These are phyloP conservation scores for Cyphomyrmex costatus DNA, from an alignment of 1,140 invertebrate genomes.

Conservation along the genomic window DNA sequence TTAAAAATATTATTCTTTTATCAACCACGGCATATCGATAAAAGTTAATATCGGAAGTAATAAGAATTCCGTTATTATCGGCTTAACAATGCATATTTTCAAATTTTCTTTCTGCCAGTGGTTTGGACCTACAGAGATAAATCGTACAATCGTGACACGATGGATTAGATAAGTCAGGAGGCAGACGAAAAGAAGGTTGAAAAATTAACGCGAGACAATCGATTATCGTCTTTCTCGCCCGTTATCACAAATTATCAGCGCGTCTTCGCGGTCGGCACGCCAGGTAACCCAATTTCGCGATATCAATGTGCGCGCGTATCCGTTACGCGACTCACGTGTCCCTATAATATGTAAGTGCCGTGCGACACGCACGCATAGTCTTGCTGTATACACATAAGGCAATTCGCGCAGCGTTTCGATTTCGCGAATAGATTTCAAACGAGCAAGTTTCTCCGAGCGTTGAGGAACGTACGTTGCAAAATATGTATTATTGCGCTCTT, in stretches of 20 bases:
- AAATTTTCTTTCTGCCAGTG: neutral
- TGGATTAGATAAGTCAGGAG: constrained; percentile 15
- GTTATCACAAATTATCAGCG: constrained; percentile 74
- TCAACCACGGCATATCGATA: neutral
- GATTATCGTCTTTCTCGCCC: constrained; percentile 45
- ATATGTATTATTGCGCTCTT: neutral
- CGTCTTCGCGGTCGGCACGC: constrained; percentile 33
- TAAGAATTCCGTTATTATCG: neutral
- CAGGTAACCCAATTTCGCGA: constrained; percentile 75
- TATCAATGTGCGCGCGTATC: constrained; percentile 57
- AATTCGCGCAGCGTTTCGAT: constrained; percentile 22
- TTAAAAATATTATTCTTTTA: neutral
- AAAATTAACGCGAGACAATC: constrained; percentile 22
- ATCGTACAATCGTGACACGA: constrained; percentile 9
- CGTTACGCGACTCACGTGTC: constrained; percentile 24
- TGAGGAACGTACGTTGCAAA: constrained; percentile 5
- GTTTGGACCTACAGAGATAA: too few species aligned
- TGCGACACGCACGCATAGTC: constrained; percentile 27
- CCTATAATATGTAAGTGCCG: neutral
- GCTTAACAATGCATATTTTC: neutral
- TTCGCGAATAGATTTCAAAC: constrained; percentile 43
- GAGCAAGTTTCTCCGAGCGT: constrained; percentile 31
- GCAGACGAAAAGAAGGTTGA: neutral
- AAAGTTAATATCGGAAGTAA: neutral
- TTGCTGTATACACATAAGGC: neutral